Evolutionary conservation across 1,140 invertebrate genomes (phyloP), one percentile per base, ranked within the genome.

Genomic region (Penaeus vannamei): DNA sequence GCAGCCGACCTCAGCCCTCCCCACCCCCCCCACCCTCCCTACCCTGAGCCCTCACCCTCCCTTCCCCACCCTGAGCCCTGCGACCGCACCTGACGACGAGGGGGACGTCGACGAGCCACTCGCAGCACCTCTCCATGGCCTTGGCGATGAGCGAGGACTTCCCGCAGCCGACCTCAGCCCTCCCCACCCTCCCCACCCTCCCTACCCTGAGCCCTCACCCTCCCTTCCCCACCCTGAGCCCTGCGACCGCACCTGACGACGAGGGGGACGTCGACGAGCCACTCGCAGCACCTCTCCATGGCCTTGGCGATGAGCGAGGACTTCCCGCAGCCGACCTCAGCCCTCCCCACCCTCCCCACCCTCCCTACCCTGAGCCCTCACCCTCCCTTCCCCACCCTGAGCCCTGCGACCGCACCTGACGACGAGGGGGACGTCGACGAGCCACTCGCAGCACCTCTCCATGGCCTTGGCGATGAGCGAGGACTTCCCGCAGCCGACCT

Each of bases 261-360:
- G 3, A 95, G n/a, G n/a, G n/a, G n/a, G n/a, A n/a, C n/a, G n/a
- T n/a, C n/a, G n/a, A n/a, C n/a, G n/a, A n/a, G n/a, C n/a, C n/a
- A n/a, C n/a, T n/a, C n/a, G n/a, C n/a, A n/a, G n/a, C n/a, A n/a
- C 90, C 94, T 94, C 90, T 95, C 94, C 46, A 95, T 95, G 7
- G 96, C 94, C 91, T 96, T 94, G 5, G 96, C 96, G 14, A 97
- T 93, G 8, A 97, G 93, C 10, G 96, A 95, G 4, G 96, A 96
- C 93, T 97, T 97, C 1, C 97, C 97, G 93, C 96, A 96, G 29
- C 97, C 97, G 20, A 95, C 94, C n/a, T n/a, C n/a, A n/a, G n/a
- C 10, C 42, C 42, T 46, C 42, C 42, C 10, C 42, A 3, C 10
- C 42, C 42, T 46, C 42, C 42, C 10, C 42, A 3, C 10, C 42